These are phyloP conservation scores for Pachyramphus minor DNA, from an alignment of 2,113 vertebrate genomes.

Conservation along the genomic window DNA sequence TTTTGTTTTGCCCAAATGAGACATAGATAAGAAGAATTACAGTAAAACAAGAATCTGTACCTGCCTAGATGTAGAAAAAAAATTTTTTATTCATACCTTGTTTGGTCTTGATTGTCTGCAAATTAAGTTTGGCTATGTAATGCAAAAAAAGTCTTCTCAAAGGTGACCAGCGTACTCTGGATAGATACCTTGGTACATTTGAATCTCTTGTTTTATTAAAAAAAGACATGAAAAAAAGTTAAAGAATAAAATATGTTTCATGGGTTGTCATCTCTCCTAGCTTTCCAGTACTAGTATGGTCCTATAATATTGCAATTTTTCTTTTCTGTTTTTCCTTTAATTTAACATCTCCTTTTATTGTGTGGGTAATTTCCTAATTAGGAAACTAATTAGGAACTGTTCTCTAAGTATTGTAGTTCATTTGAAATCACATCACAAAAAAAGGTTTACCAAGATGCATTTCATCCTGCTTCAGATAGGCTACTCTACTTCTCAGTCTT, in stretches of 20 bases:
- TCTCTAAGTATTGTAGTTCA: background rate
- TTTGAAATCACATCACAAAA: background rate
- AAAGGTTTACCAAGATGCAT: background rate
- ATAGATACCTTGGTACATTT: background rate
- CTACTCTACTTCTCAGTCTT: background rate
- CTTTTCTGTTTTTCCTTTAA: no score
- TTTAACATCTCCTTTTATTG: no score
- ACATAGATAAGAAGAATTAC: background rate
- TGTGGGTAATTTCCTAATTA: background rate
- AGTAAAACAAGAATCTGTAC: background rate
- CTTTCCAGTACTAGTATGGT: no score
- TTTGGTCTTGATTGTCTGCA: background rate
- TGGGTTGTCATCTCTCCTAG: no score
- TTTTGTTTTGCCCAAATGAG: background rate
- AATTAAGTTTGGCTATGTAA: background rate
- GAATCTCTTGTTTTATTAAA: background rate
- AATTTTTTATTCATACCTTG: background rate
- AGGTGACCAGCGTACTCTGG: background rate
- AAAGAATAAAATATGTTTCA: no score
- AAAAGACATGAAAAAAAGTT: no score
- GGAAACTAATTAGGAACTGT: background rate
- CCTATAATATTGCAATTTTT: no score
- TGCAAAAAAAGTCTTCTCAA: background rate
- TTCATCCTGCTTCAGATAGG: background rate
- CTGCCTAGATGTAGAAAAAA: background rate